Base-by-base conservation (phyloP, 2,888 invertebrate genomes). In the Drosophila peninsularis region DNA sequence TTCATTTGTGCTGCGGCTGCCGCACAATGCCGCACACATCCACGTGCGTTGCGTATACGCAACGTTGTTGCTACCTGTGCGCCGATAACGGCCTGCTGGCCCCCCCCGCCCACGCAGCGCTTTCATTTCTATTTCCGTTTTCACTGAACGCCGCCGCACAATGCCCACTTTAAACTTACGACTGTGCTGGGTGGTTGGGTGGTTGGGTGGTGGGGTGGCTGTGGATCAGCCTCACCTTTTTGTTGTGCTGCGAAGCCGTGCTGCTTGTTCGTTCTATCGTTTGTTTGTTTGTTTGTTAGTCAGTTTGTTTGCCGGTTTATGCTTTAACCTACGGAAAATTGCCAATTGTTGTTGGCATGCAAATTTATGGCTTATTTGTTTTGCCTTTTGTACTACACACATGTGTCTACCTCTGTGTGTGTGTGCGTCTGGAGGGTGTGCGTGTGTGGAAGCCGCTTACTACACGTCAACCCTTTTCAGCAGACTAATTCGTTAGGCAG, bases 321-420 rank as follows among this genome's bases (percentile, higher is more conserved):
- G 69, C 69, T 70, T 80, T 81, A 80, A 79, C 80, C 85, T 82
- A 81, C 76, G 75, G 82, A 84, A 86, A 84, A 84, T 88, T 77
- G 80, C 80, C 90, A 86, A 83, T 84, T 81, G 80, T 84, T 81
- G 80, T 75, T 77, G 78, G 81, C 87, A 87, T 90, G 89, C 82
- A 90, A 90, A 91, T 91, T 90, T 89, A 90, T 90, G 80, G 80
- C 81, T 80, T 82, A 77, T 78, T 76, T 82, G 78, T 69, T 72
- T 75, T 76, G 80, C 77, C 78, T 76, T 75, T 78, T 79, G 76
- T 71, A 66, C 71, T 56, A 55, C 36, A 71, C 32, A 70, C n/a
- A 49, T 58, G 9, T 65, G 47, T 55, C 10, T 63, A 58, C n/a
- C n/a, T n/a, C n/a, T n/a, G 27, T 53, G 34, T 53, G 42, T 39